Percentiles rank a stretch among this genome's conserved stretches.
Conservation (phyloP, 2,797 vertebrate species). For the Tachyglossus aculeatus region DNA sequence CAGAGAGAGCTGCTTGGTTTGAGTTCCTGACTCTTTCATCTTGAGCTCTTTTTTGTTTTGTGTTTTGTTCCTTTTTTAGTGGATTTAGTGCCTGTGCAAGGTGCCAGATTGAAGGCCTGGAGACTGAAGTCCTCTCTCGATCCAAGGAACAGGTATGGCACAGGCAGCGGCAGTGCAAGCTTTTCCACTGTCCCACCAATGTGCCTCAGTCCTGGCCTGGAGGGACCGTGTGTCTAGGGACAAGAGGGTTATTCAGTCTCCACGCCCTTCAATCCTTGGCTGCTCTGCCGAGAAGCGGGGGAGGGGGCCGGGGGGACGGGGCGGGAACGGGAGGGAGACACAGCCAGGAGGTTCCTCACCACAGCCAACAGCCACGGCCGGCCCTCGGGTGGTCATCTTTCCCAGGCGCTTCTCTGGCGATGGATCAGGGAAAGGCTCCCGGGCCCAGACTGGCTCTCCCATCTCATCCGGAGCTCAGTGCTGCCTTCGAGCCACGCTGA, state of each 20-base stretch:
- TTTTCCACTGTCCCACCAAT: slow-evolving; percentile 60
- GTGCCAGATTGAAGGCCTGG: slow-evolving; percentile 72
- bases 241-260: slow-evolving; percentile 64
- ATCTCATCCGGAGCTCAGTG: too few species aligned
- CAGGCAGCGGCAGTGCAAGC: slow-evolving; percentile 63
- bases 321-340: too few species aligned
- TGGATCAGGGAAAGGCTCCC: too few species aligned
- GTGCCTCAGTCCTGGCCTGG: slow-evolving; percentile 54
- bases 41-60: slow-evolving; percentile 65
- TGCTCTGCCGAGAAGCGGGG: slow-evolving; percentile 53
- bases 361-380: too few species aligned
- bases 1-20: slow-evolving; percentile 52
- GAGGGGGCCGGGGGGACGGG: too few species aligned
- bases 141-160: slow-evolving; percentile 71
- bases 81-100: slow-evolving; percentile 69
- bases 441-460: too few species aligned
- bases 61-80: slow-evolving; percentile 70
- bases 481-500: too few species aligned
- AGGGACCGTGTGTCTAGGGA: neutral
- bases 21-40: slow-evolving; percentile 57
- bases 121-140: slow-evolving; percentile 72
- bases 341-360: too few species aligned
- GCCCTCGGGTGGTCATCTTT: too few species aligned
- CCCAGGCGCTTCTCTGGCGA: too few species aligned
- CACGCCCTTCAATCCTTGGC: slow-evolving; percentile 61